A percentile compares a stretch with the other conserved stretches of the same genome.
Evolutionary conservation across 2,888 invertebrate genomes (phyloP).

Genomic region (Xylota sylvarum): DNA sequence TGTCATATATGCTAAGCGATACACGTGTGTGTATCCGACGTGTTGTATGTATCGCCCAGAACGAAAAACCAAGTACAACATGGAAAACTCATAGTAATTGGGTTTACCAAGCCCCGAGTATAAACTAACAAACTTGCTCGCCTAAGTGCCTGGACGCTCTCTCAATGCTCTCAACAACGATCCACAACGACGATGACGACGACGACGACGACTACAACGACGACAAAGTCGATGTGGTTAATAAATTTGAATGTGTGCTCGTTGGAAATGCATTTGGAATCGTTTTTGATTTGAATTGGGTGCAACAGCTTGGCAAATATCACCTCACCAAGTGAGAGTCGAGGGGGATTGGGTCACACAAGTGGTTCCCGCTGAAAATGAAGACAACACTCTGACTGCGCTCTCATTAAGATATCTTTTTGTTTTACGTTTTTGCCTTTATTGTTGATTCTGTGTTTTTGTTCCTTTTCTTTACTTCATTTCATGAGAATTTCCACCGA

Average conservation of each 20-base stretch:
- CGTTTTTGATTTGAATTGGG: conserved; percentile 74
- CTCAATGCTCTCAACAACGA: conserved; percentile 19
- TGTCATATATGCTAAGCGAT: conserved; percentile 61
- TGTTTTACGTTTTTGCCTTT: conserved; percentile 31
- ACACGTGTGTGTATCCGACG: conserved; percentile 41
- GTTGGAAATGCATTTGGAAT: conserved; percentile 67
- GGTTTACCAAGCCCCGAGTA: conserved; percentile 64
- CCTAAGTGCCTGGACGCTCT: conserved; percentile 52
- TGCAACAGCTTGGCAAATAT: conserved; percentile 68
- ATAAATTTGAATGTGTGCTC: conserved; percentile 75
- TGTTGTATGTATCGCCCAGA: conserved; percentile 25
- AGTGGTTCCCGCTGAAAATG: conserved; percentile 54
- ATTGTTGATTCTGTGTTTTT: conserved; percentile 29
- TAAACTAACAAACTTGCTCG: conserved; percentile 67
- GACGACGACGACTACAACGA: background rate
- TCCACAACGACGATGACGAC: conserved; percentile 14
- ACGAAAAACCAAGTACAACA: conserved; percentile 46
- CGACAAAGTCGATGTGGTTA: conserved; percentile 62
- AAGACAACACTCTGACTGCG: conserved; percentile 69
- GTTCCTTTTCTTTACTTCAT: conserved; percentile 22
- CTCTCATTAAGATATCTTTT: conserved; percentile 74
- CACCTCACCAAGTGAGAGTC: conserved; percentile 46
- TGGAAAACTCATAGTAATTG: conserved; percentile 74
- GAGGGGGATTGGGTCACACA: conserved; percentile 64
- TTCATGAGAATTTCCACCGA: conserved; percentile 60